Base-by-base conservation (phyloP, 2,113 vertebrate species). In the Manacus vitellinus region DNA sequence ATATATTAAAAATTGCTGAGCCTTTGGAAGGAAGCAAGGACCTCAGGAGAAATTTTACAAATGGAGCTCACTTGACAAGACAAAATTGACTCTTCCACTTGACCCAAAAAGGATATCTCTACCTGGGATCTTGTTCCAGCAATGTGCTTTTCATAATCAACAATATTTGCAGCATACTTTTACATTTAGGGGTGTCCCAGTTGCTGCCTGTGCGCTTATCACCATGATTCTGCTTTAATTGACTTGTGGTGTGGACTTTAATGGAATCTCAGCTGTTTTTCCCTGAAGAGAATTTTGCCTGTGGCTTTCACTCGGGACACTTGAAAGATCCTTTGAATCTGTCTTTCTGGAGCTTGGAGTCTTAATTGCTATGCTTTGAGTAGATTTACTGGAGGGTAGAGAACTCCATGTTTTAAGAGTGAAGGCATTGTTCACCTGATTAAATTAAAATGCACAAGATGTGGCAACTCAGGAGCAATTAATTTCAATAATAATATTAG, bases 321-420 rank as follows among this genome's bases (percentile, higher is more conserved):
- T 87, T 88, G 72, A 88, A 94, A 93, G 78, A 58, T 85, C 24
- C 65, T 88, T 91, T 96, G 79, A 92, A 55, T 92, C 59, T 92
- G 25, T 89, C 75, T 85, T 56, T 91, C 33, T 75, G 68, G 52
- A 92, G 59, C 61, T 74, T 81, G 56, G 61, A 58, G 37, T 88
- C 91, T 81, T 94, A 93, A 91, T 88, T 95, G 59, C 65, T 65
- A 39, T 88, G 23, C 82, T 91, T 82, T 77, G 61, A 85, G 27
- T 89, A 35, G 33, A 55, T 78, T 92, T 74, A 94, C 81, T 85
- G 61, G 56, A 81, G 71, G 17, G 35, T 49, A 35, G 39, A 94
- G 82, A 77, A 49, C 37, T 84, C 37, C 3, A 4, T 55, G 44
- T 71, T 91, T 92, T 85, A 85, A 77, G 94, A 90, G 28, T 39